Evolutionary conservation across 1,140 invertebrate genomes (phyloP).

Genomic region (Amyelois transitella): DNA sequence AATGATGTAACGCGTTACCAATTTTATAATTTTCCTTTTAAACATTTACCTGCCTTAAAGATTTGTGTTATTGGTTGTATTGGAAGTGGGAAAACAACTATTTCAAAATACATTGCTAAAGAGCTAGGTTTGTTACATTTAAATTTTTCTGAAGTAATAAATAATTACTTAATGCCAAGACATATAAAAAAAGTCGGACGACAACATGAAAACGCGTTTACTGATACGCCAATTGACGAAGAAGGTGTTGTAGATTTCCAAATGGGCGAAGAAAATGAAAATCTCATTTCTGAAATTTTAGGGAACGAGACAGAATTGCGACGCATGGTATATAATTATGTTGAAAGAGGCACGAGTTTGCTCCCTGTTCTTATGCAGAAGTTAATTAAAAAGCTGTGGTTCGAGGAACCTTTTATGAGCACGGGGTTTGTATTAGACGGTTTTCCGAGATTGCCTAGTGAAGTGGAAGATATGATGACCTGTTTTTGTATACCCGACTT

Average conservation of each 20-base stretch:
- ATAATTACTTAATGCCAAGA: conserved; percentile 45
- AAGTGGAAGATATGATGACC: conserved; percentile 68
- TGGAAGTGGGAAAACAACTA: conserved; percentile 71
- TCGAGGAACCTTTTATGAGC: conserved; percentile 55
- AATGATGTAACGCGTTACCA: conserved; percentile 60
- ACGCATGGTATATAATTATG: conserved; percentile 56
- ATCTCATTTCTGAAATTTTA: conserved; percentile 33
- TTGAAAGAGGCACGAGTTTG: conserved; percentile 54
- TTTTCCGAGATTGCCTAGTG: conserved; percentile 70
- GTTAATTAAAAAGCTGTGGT: conserved; percentile 69
- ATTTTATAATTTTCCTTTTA: conserved; percentile 48
- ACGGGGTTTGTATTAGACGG: conserved; percentile 74
- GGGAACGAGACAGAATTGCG: conserved; percentile 50
- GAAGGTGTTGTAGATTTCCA: conserved; percentile 43
- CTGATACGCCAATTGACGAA: conserved; percentile 38
- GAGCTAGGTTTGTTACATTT: conserved; percentile 73
- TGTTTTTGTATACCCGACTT: conserved; percentile 74
- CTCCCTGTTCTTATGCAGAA: conserved; percentile 45
- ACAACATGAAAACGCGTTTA: conserved; percentile 51
- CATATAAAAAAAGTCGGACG: conserved; percentile 58
- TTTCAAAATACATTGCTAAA: conserved; percentile 65
- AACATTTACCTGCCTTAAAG: conserved; percentile 62
- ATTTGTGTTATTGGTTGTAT: conserved; percentile 74
- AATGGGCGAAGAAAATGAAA: conserved; percentile 42
- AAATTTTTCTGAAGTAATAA: conserved; percentile 59